phyloP scores from a whole-genome alignment of 2,888 invertebrate species.

The Camponotus fellah region DNA sequence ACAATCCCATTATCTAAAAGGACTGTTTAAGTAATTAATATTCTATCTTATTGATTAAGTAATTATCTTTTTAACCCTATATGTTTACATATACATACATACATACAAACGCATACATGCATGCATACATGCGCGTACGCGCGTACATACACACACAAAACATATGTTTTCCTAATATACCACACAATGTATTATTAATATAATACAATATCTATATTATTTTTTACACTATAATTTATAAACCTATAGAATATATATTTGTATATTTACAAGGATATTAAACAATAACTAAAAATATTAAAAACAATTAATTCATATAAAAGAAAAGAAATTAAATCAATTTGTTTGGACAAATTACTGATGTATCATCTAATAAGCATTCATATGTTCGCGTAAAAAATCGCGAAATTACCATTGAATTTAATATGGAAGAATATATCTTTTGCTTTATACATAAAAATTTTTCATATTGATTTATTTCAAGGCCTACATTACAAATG shows the following conservation, averaged over 20 bases:
- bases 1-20: constrained; percentile 67
- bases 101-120: constrained; percentile 64
- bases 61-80: constrained; percentile 60
- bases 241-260: constrained; percentile 82
- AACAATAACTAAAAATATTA: constrained; percentile 71
- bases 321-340: constrained; percentile 64
- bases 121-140: constrained; percentile 55
- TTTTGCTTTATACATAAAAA: constrained; percentile 32
- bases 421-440: constrained; percentile 42
- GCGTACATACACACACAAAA: constrained; percentile 54
- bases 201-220: constrained; percentile 84
- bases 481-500: constrained; percentile 37
- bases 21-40: constrained; percentile 70
- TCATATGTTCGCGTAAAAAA: constrained; percentile 63
- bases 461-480: constrained; percentile 34
- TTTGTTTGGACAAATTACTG: constrained; percentile 73
- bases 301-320: constrained; percentile 64
- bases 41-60: constrained; percentile 69
- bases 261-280: constrained; percentile 81
- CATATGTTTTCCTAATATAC: constrained; percentile 80
- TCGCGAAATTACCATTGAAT: constrained; percentile 63
- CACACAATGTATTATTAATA: constrained; percentile 83
- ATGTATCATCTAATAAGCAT: constrained; percentile 49
- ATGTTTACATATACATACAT: constrained; percentile 68
- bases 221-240: constrained; percentile 82